Evolutionary conservation across 1,140 invertebrate species (phyloP).

Genomic region (Probaryconus sp.): DNA sequence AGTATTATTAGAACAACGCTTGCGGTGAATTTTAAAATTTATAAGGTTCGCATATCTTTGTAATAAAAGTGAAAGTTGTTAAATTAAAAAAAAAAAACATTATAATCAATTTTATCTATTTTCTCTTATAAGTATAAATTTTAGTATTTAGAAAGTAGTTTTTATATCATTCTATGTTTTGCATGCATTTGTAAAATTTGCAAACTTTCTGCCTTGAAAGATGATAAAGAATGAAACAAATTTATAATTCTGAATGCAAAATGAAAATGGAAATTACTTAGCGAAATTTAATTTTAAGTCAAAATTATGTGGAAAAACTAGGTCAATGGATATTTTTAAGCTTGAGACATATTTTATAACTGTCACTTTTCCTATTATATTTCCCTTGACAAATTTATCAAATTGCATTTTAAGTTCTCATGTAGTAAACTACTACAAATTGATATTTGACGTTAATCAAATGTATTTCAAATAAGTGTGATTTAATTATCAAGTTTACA

Average conservation of each 20-base stretch:
- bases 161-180: no score
- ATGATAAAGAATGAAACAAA: no score
- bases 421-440: background rate
- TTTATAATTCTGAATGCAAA: no score
- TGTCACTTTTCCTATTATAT: conserved; percentile 20
- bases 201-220: no score
- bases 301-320: conserved; percentile 52
- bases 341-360: conserved; percentile 16
- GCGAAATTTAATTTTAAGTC: conserved; percentile 12
- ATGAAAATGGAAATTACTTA: no score
- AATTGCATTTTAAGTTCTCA: background rate
- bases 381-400: conserved; percentile 4
- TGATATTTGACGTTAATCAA: background rate
- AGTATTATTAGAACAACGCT: conserved; percentile 1
- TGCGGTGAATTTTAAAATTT: conserved; percentile 4
- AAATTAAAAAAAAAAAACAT: no score
- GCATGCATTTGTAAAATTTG: no score
- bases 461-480: background rate
- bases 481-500: background rate
- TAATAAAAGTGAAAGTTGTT: no score
- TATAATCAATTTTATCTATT: no score
- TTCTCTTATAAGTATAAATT: no score
- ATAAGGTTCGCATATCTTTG: background rate
- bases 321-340: conserved; percentile 66
- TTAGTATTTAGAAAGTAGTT: no score